Conservation (phyloP, 2,113 vertebrate genomes). For the Epinephelus lanceolatus region DNA sequence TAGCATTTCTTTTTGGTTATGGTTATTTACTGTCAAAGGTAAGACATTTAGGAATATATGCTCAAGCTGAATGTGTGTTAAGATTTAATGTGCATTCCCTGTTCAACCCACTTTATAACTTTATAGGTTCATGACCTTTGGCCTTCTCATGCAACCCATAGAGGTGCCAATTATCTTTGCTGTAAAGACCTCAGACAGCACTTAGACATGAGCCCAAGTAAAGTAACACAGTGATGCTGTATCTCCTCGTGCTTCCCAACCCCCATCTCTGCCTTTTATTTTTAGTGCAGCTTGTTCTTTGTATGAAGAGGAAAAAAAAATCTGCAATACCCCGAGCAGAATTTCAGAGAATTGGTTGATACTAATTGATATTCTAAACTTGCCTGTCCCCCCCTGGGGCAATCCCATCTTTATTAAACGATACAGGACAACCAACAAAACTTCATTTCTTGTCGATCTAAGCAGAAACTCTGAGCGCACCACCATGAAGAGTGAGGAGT, state of each 20-base stretch:
- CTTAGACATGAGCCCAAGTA: conserved; percentile 17
- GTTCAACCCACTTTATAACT: background rate
- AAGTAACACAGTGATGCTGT: conserved; percentile 16
- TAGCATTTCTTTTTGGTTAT: background rate
- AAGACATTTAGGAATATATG: background rate
- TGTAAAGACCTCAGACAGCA: background rate
- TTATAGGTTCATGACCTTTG: background rate
- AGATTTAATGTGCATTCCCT: background rate
- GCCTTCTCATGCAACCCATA: background rate
- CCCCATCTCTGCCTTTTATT: conserved; percentile 57
- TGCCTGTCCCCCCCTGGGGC: conserved; percentile 71
- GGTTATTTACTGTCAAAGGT: background rate
- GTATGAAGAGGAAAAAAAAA: conserved; percentile 19
- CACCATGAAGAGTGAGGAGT: conserved; percentile 32
- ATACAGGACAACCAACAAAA: conserved; percentile 69
- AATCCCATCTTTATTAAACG: conserved; percentile 71
- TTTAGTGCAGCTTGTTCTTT: conserved; percentile 41
- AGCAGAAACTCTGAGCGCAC: conserved; percentile 67
- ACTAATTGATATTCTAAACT: conserved; percentile 84
- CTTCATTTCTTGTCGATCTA: conserved; percentile 76
- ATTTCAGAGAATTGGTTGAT: conserved; percentile 68
- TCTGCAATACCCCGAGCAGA: conserved; percentile 51
- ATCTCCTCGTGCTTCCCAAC: conserved; percentile 6
- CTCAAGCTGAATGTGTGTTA: background rate
- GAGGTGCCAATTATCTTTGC: background rate